Evolutionary conservation across 2,888 invertebrate genomes (phyloP), one percentile per base, ranked within the genome.

Genomic region (Macropis europaea): DNA sequence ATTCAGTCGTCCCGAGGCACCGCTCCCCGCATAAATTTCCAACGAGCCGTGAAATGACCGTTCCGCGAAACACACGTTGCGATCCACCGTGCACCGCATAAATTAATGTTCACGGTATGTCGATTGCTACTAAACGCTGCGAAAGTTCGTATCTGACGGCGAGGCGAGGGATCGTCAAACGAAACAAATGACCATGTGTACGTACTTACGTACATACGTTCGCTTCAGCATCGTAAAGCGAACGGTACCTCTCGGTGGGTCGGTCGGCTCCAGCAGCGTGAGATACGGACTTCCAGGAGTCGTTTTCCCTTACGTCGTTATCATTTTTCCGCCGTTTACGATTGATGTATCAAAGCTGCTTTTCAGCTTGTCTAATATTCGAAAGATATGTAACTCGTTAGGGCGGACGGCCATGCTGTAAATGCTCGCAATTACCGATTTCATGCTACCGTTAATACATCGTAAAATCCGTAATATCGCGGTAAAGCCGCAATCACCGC

Each of bases 361-460:
- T n/a, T 62, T 56, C 54, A 32, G 57, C 64, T 66, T 59, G 79
- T 76, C 54, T 53, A 62, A 72, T 59, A 66, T 56, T 56, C 69
- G 50, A 52, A 66, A 66, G 71, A 79, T 77, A 59, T 66, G 71
- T 53, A 62, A 53, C 75, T 78, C 70, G 67, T 74, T 71, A 70
- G 45, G 50, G 26, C 57, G 42, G 30, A 60, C 15, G 70, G 59
- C 34, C 53, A 62, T 34, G 57, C n/a, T n/a, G 63, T 60, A 64
- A 64, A 64, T 56, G 61, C 48, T 36, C 42, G 71, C 67, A 70
- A 77, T 78, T 78, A 78, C 75, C 71, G 70, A 78, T 77, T 75
- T 77, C 77, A 75, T 64, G 77, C 77, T 78, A 75, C 77, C 63
- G 79, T 78, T 78, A 77, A 77, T 77, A 78, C 78, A 68, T 78